Conservation (phyloP, 92 coral and sea anemone species). For the Epizoanthus ramosus region DNA sequence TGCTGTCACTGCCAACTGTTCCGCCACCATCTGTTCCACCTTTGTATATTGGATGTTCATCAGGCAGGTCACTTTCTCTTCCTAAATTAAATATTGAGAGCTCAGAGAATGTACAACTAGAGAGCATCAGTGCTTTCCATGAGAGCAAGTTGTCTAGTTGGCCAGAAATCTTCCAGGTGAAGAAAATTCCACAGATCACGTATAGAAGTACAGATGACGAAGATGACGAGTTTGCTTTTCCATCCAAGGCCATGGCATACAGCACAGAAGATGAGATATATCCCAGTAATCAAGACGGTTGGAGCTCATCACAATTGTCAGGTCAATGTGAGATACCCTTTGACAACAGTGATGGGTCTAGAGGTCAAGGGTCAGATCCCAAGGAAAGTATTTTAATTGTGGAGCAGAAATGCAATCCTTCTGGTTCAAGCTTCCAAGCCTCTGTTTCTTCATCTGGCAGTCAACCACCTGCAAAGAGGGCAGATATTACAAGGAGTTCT, state of each 20-base stretch:
- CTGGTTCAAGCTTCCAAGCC: constrained; percentile 27
- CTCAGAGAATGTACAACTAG: constrained; percentile 8
- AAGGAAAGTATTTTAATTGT: background rate
- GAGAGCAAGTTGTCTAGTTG: constrained; percentile 42
- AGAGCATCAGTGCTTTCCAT: constrained; percentile 25
- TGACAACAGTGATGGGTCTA: background rate
- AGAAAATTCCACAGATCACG: constrained; percentile 27
- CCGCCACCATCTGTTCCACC: background rate
- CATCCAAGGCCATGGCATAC: constrained; percentile 18
- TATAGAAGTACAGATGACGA: constrained; percentile 39
- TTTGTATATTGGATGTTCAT: background rate
- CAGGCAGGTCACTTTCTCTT: constrained; percentile 21
- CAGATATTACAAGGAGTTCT: background rate
- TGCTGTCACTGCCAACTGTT: background rate
- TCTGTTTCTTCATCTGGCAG: background rate
- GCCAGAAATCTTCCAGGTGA: constrained; percentile 33
- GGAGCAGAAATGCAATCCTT: background rate
- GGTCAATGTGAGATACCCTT: background rate
- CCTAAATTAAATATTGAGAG: constrained; percentile 30
- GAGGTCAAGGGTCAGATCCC: constrained; percentile 24
- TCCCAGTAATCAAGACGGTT: background rate
- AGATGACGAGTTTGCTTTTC: constrained; percentile 38
- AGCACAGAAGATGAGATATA: constrained; percentile 35
- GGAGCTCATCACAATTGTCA: background rate
- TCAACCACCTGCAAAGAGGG: background rate